Percentiles rank a stretch among this genome's conserved stretches.
Conservation (phyloP, 2,797 vertebrate species). For the Danio albolineatus region DNA sequence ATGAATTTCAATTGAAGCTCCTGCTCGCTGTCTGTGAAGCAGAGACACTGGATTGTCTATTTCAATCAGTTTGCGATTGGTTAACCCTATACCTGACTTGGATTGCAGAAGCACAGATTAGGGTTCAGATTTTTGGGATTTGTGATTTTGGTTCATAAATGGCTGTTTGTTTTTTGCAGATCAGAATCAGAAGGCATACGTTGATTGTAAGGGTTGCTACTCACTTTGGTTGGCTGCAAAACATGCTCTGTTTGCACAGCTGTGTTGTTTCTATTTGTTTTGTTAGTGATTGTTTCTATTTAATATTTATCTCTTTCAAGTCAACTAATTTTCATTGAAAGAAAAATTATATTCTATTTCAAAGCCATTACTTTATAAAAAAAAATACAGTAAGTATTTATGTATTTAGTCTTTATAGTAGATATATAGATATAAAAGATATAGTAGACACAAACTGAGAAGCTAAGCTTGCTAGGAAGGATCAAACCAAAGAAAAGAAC, state of each 20-base stretch:
- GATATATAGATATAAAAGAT: no score
- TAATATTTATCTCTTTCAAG: neutral
- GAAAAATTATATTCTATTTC: neutral
- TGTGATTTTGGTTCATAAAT: neutral
- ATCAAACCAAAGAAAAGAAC: no score
- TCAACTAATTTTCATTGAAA: neutral
- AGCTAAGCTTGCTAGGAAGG: no score
- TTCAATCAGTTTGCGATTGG: neutral
- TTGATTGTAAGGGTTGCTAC: neutral
- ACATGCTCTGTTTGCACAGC: neutral
- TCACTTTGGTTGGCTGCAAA: neutral
- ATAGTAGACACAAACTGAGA: no score
- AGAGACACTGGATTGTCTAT: neutral
- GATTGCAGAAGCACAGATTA: neutral
- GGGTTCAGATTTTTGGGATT: neutral
- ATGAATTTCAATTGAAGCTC: conserved; percentile 31
- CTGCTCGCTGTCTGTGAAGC: neutral
- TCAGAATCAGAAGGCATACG: neutral
- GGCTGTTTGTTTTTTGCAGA: neutral
- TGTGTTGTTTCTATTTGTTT: neutral
- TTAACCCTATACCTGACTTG: neutral
- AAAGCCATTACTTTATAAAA: no score
- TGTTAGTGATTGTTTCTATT: neutral
- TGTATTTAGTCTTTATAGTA: no score
- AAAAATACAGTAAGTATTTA: no score